phyloP scores from a whole-genome alignment of 2,888 invertebrate genomes.

The Drosophila formosana region DNA sequence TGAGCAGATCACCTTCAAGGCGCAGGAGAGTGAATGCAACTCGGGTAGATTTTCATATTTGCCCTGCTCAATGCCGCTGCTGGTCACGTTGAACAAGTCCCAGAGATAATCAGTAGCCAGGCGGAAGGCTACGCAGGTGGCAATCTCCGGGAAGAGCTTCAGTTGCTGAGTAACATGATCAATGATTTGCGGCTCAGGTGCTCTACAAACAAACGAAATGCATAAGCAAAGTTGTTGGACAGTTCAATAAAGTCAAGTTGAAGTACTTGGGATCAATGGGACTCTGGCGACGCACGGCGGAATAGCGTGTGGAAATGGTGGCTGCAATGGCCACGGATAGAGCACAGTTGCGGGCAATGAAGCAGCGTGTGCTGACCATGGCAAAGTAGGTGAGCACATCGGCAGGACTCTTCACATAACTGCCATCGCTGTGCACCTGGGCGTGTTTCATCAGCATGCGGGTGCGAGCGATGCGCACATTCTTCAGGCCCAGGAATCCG shows the following conservation, averaged over 20 bases:
- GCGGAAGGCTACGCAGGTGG: slow-evolving; percentile 91
- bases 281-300: slow-evolving; percentile 94
- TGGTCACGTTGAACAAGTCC: slow-evolving; percentile 92
- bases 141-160: slow-evolving; percentile 94
- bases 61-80: slow-evolving; percentile 91
- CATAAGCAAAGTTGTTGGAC: not conserved
- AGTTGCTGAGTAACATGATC: slow-evolving; percentile 98
- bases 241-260: not conserved
- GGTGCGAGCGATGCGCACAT: slow-evolving; percentile 93
- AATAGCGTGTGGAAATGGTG: slow-evolving; percentile 95
- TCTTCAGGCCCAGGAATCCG: slow-evolving; percentile 94
- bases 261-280: slow-evolving; percentile 91
- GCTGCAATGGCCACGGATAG: slow-evolving; percentile 91
- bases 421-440: slow-evolving; percentile 95
- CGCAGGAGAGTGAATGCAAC: slow-evolving; percentile 94
- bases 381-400: slow-evolving; percentile 93
- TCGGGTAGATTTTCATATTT: slow-evolving; percentile 92
- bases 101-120: slow-evolving; percentile 91
- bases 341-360: slow-evolving; percentile 90
- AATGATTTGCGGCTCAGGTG: slow-evolving; percentile 93
- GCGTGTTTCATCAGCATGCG: slow-evolving; percentile 97
- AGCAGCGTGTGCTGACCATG: slow-evolving; percentile 96
- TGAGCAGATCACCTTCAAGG: slow-evolving; percentile 94
- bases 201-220: slow-evolving; percentile 52
- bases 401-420: slow-evolving; percentile 92